phyloP scores from a whole-genome alignment of 2,797 vertebrate genomes.

The Artibeus jamaicensis region DNA sequence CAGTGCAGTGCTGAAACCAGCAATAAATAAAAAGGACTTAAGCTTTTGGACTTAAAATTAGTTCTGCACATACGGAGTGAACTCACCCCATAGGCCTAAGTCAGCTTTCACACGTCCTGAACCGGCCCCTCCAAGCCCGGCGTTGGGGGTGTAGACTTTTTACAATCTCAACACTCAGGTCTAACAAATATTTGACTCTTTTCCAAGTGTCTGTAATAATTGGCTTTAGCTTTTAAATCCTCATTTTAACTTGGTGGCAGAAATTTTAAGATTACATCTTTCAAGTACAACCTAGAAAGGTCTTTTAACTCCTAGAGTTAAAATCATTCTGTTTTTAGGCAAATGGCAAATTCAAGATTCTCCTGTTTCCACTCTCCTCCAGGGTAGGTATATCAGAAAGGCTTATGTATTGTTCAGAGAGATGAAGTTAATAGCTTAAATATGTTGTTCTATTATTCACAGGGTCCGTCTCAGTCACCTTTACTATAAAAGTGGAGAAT shows the following conservation, averaged over 20 bases:
- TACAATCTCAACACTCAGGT: not conserved
- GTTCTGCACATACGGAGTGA: not conserved
- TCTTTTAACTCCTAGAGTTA: constrained; percentile 27
- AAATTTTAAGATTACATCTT: not conserved
- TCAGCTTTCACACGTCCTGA: not conserved
- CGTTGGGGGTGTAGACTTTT: not conserved
- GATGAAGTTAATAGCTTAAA: constrained; percentile 53
- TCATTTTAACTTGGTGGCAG: not conserved
- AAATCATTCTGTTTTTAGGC: not conserved
- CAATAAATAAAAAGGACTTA: not conserved
- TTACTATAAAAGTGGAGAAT: constrained; percentile 65
- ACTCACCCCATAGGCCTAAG: not conserved
- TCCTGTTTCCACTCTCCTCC: not conserved
- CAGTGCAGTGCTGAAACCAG: not conserved
- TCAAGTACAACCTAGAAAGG: not conserved
- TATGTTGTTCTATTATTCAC: constrained; percentile 59
- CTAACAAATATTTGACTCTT: not conserved
- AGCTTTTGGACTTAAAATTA: constrained; percentile 31
- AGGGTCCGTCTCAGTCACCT: constrained; percentile 70
- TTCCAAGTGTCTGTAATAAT: not conserved
- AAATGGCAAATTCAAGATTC: not conserved
- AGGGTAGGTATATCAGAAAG: not conserved
- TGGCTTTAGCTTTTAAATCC: not conserved
- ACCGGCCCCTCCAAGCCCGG: not conserved
- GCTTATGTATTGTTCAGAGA: not conserved